Percentiles rank a stretch among this genome's conserved stretches.
phyloP scores from a whole-genome alignment of 1,140 invertebrate genomes.

The Dendroctonus ponderosae region DNA sequence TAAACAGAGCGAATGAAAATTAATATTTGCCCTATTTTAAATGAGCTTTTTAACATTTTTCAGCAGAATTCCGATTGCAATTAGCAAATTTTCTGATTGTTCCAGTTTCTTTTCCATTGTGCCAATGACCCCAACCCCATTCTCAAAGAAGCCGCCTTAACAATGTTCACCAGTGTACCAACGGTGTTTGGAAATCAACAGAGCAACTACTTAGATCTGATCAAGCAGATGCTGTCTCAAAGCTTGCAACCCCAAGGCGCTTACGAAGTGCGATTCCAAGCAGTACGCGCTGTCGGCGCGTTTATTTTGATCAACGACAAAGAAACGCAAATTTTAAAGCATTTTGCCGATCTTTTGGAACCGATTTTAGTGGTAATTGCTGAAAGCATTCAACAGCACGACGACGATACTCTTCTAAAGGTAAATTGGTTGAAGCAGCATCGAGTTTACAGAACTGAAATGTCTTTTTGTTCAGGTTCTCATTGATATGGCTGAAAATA shows the following conservation, averaged over 20 bases:
- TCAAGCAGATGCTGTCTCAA: constrained; percentile 90
- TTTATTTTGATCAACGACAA: constrained; percentile 91
- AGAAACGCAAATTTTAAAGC: constrained; percentile 81
- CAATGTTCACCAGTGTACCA: constrained; percentile 94
- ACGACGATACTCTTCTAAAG: constrained; percentile 90
- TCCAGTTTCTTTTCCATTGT: constrained; percentile 88
- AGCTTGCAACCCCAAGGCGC: constrained; percentile 70
- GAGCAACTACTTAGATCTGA: constrained; percentile 84
- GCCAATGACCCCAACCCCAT: constrained; percentile 76
- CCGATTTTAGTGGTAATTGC: constrained; percentile 68
- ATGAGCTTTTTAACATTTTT: no score
- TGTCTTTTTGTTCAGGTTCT: constrained; percentile 57
- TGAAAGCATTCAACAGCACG: constrained; percentile 76
- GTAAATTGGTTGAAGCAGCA: neutral
- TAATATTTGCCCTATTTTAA: no score
- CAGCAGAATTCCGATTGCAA: no score
- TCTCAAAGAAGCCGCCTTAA: constrained; percentile 90
- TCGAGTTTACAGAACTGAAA: neutral
- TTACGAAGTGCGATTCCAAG: constrained; percentile 75
- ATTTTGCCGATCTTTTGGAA: constrained; percentile 82
- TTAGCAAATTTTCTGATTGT: constrained; percentile 3
- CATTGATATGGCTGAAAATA: constrained; percentile 89
- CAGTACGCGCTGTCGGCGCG: constrained; percentile 79
- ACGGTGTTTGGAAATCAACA: constrained; percentile 97
- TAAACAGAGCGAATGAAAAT: no score